phyloP scores from a whole-genome alignment of 2,113 vertebrate genomes.

The Microcebus murinus region DNA sequence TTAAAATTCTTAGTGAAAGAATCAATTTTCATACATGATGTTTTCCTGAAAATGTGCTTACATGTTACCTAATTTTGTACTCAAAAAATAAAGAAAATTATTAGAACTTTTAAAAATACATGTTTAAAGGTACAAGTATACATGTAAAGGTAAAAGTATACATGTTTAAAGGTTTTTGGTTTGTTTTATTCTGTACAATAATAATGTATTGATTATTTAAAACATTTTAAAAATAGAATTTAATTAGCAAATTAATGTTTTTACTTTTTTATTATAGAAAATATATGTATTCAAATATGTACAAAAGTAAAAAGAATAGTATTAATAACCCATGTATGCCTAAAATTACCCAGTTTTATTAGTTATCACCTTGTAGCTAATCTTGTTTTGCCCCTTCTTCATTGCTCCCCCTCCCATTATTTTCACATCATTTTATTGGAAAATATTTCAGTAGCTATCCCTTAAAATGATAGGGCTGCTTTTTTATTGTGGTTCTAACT shows the following conservation, averaged over 20 bases:
- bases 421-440: not conserved
- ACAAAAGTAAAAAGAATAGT: not conserved
- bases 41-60: not conserved
- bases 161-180: not conserved
- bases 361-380: not conserved
- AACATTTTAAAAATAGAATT: not conserved
- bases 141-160: too few relatives aligned
- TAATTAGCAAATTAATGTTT: slow-evolving; percentile 17
- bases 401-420: not conserved
- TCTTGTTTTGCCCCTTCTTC: not conserved
- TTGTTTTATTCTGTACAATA: not conserved
- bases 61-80: not conserved
- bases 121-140: too few relatives aligned
- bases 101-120: not conserved
- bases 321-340: not conserved
- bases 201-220: not conserved
- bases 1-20: not conserved
- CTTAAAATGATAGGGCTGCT: not conserved
- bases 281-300: not conserved
- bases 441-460: not conserved
- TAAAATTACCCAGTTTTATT: not conserved
- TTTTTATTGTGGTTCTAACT: not conserved
- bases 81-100: not conserved
- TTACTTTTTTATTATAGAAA: not conserved
- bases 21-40: not conserved